Conservation (phyloP, 2,113 vertebrate species). For the Cynoglossus semilaevis region DNA sequence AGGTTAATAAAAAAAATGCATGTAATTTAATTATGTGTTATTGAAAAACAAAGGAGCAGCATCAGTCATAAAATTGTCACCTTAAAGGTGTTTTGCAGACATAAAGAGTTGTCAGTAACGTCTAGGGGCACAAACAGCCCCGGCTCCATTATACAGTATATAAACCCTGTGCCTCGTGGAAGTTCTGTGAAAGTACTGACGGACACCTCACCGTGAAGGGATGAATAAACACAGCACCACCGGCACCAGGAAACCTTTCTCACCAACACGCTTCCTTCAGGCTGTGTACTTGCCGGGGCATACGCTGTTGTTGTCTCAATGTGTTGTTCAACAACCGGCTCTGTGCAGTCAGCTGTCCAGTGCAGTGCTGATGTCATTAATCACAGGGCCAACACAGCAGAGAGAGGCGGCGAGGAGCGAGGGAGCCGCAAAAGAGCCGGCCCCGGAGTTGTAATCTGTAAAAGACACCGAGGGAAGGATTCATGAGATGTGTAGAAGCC, state of each 20-base stretch:
- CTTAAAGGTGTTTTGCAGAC: too few species aligned
- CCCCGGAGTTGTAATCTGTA: slow-evolving; percentile 55
- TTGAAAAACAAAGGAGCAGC: too few species aligned
- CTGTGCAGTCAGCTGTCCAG: slow-evolving; percentile 69
- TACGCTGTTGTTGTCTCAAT: slow-evolving; percentile 44
- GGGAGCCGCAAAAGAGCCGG: slow-evolving; percentile 15
- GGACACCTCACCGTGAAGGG: slow-evolving; percentile 47
- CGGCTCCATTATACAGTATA: not conserved
- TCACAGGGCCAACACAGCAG: slow-evolving; percentile 62
- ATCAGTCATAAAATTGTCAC: too few species aligned
- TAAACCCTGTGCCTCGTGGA: too few species aligned
- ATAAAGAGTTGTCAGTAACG: not conserved
- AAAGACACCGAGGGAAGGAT: slow-evolving; percentile 32
- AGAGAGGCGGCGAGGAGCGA: slow-evolving; percentile 23
- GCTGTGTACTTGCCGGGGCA: slow-evolving; percentile 15
- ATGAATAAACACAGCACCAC: slow-evolving; percentile 48
- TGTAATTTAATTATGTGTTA: too few species aligned
- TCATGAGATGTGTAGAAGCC: slow-evolving; percentile 17
- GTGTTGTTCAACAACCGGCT: slow-evolving; percentile 68
- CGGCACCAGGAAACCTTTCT: slow-evolving; percentile 21
- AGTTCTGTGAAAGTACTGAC: slow-evolving; percentile 36
- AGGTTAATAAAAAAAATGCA: too few species aligned
- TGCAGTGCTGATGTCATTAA: slow-evolving; percentile 65
- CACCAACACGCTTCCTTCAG: slow-evolving; percentile 34
- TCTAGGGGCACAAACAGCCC: not conserved